Evolutionary conservation across 2,888 invertebrate genomes (phyloP), one percentile per base, ranked within the genome.

Genomic region (Spisula solida): DNA sequence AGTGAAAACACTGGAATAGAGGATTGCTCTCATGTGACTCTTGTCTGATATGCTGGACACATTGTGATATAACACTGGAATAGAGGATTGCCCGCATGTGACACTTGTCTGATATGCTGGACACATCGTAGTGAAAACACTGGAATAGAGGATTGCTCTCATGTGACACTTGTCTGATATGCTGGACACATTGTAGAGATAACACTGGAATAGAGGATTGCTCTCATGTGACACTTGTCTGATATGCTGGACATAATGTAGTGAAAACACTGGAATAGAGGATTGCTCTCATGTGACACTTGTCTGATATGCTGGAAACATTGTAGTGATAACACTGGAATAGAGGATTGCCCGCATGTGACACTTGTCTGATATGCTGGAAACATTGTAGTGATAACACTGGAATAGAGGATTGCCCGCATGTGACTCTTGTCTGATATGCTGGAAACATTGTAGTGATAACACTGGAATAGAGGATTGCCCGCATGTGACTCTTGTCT

Each of bases 341-440:
- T 47, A 29, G 29, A 25, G 25, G 4, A 25, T 0, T 51, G 51
- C 48, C 6, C 18, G 5, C 66, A 84, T 25, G 85, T 84, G n/a
- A 25, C 86, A 34, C 80, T 79, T 79, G 85, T 85, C 14, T 85
- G 80, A 85, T 29, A n/a, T 56, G 8, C 41, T 91, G 91, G 91
- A 56, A 51, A 25, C 29, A 12, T 55, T 6, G 55, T 14, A 78
- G 51, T 18, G 41, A 55, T 70, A n/a, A 14, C 41, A 75, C 4
- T 75, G 31, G n/a, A 18, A 70, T 47, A 29, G 29, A 25, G 25
- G 4, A 25, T 0, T 51, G 51, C 48, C 6, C 18, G 5, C 66
- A 84, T 25, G 85, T 84, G n/a, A 25, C 86, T n/a, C 80, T 79
- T 79, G 85, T 85, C 14, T 85, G 80, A 85, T 29, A n/a, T 56